A percentile compares a stretch with the other conserved stretches of the same genome.
Conservation (phyloP, 2,888 invertebrate genomes). For the Chouioia cunea region DNA sequence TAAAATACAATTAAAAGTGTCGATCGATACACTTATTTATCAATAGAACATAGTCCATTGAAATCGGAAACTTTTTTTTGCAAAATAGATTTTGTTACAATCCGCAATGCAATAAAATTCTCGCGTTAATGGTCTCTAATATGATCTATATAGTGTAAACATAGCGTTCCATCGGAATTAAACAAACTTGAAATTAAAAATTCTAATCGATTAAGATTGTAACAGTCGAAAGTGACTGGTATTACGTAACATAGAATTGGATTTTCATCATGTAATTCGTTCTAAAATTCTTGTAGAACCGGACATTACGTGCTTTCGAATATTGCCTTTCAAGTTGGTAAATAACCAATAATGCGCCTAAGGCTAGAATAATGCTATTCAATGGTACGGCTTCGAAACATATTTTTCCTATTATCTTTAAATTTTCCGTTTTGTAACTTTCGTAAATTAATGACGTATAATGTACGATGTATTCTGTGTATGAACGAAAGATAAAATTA, state of each 20-base stretch:
- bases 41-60: too few relatives aligned
- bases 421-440: neutral
- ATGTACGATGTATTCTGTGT: too few relatives aligned
- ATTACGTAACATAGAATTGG: neutral
- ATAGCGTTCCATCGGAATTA: neutral
- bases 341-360: neutral
- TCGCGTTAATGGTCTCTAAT: neutral
- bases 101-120: too few relatives aligned
- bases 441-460: neutral
- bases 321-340: neutral
- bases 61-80: too few relatives aligned
- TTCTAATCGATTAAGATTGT: neutral
- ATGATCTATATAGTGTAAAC: neutral
- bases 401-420: slow-evolving; percentile 1
- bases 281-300: slow-evolving; percentile 9
- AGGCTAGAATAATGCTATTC: neutral
- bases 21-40: too few relatives aligned
- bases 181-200: slow-evolving; percentile 1
- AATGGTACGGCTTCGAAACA: neutral
- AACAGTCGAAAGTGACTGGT: slow-evolving; percentile 18
- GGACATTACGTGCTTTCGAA: slow-evolving; percentile 3
- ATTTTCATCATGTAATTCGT: slow-evolving; percentile 4
- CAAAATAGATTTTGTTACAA: too few relatives aligned
- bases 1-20: too few relatives aligned
- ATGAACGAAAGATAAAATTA: too few relatives aligned